Evolutionary conservation across 2,888 invertebrate species (phyloP), one percentile per base, ranked within the genome.

Genomic region (Rosalia funebris): DNA sequence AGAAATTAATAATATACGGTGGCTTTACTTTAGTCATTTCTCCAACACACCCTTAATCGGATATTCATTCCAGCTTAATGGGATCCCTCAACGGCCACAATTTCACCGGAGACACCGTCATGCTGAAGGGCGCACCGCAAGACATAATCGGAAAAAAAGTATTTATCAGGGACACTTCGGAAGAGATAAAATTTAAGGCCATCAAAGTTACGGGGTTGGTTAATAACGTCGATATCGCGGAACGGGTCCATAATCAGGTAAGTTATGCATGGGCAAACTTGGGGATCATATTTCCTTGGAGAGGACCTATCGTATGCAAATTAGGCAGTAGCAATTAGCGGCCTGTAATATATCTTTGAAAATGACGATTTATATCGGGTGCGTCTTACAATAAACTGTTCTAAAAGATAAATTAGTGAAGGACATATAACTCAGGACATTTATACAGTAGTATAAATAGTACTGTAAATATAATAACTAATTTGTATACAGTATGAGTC

Each of bases 51-150:
- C n/a, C n/a, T n/a, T n/a, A n/a, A n/a, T n/a, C n/a, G n/a, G n/a
- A n/a, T n/a, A n/a, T n/a, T n/a, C n/a, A 2, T 61, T 75, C 60
- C 58, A 79, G 80, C 25, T 67, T 81, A 19, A 64, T 78, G 68
- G 75, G 79, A 60, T 34, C 71, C 37, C 44, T 84, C 66, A 77
- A 82, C 70, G 65, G 69, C 64, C 62, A 72, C 58, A 68, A 74
- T 69, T 73, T 82, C 65, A 69, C 74, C 60, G 57, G 73, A 1
- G 71, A 81, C 10, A 76, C 78, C 12, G 72, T 81, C 4, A 67
- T 85, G 67, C 57, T 80, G 20, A 81, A 78, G 61, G 78, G 76
- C 5, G 54, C 62, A 1, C 71, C 77, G 2, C 85, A 85, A 76
- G 72, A 61, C 15, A 77, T 85, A 16, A 73, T 65, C 4, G 83